These are phyloP conservation scores for Capitella teleta DNA, from an alignment of 1,140 invertebrate species.

Conservation along the genomic window DNA sequence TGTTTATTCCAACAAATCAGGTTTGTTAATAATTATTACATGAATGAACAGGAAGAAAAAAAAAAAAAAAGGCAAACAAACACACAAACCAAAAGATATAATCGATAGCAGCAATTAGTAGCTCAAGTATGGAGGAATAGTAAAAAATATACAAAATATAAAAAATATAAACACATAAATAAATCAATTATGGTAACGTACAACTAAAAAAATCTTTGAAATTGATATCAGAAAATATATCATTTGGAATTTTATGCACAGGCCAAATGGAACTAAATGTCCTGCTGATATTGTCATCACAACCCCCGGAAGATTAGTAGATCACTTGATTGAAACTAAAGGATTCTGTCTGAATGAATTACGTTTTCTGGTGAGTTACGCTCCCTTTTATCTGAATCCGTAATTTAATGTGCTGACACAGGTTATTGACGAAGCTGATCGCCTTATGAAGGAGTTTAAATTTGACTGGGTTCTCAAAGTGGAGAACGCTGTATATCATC, in stretches of 20 bases:
- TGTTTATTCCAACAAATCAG: no score
- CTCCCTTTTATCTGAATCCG: background rate
- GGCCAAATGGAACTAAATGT: constrained; percentile 18
- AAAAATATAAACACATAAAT: no score
- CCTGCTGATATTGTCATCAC: constrained; percentile 78
- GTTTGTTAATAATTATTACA: no score
- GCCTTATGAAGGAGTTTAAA: constrained; percentile 79
- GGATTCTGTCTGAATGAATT: constrained; percentile 73
- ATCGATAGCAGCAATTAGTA: no score
- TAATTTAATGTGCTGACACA: constrained; percentile 10
- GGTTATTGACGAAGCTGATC: constrained; percentile 87
- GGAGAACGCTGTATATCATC: constrained; percentile 27
- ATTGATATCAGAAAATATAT: no score
- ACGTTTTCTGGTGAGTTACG: constrained; percentile 60
- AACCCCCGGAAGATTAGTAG: constrained; percentile 82
- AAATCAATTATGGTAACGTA: no score
- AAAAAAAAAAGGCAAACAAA: no score
- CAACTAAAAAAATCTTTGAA: no score
- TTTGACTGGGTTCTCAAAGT: constrained; percentile 65
- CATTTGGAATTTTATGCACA: background rate
- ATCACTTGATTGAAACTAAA: constrained; percentile 75
- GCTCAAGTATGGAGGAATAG: no score
- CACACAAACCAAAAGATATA: no score
- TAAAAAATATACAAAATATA: no score
- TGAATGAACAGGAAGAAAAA: no score